These are phyloP conservation scores for Diabrotica balteata DNA, from an alignment of 2,888 invertebrate genomes.

Conservation along the genomic window DNA sequence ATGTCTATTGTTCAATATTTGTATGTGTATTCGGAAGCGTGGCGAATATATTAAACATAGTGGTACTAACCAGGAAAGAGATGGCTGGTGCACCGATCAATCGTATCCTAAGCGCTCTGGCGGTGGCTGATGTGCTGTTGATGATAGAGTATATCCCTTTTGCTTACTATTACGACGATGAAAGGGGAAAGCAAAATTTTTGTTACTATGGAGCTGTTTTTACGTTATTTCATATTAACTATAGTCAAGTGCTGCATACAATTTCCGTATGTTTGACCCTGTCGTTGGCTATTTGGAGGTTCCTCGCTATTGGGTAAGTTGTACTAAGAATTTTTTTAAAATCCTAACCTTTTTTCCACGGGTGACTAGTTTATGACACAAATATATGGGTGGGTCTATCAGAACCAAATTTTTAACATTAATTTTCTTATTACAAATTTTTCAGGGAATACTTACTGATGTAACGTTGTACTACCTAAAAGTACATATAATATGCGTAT, in stretches of 20 bases:
- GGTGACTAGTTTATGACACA: too few relatives aligned
- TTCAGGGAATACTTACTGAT: too few relatives aligned
- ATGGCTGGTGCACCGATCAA: slow-evolving; percentile 86
- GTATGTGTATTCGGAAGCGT: slow-evolving; percentile 88
- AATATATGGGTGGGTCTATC: too few relatives aligned
- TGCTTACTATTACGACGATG: slow-evolving; percentile 69
- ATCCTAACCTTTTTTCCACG: not conserved
- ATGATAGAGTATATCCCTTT: slow-evolving; percentile 88
- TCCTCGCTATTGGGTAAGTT: slow-evolving; percentile 80
- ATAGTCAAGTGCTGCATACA: slow-evolving; percentile 81
- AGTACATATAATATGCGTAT: too few relatives aligned
- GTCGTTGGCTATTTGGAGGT: slow-evolving; percentile 86
- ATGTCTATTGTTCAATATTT: slow-evolving; percentile 83
- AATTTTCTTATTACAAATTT: too few relatives aligned
- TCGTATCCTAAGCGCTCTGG: slow-evolving; percentile 82
- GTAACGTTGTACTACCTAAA: too few relatives aligned
- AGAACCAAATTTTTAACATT: too few relatives aligned
- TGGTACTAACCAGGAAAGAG: slow-evolving; percentile 83
- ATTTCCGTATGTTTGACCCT: slow-evolving; percentile 83
- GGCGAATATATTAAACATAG: slow-evolving; percentile 86
- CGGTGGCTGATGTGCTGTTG: slow-evolving; percentile 87
- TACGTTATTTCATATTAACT: slow-evolving; percentile 81
- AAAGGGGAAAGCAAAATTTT: slow-evolving; percentile 70
- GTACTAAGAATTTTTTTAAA: not conserved
- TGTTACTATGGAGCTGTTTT: slow-evolving; percentile 78